These are phyloP conservation scores for Stramonita haemastoma DNA, from an alignment of 2,888 invertebrate genomes.

Conservation along the genomic window DNA sequence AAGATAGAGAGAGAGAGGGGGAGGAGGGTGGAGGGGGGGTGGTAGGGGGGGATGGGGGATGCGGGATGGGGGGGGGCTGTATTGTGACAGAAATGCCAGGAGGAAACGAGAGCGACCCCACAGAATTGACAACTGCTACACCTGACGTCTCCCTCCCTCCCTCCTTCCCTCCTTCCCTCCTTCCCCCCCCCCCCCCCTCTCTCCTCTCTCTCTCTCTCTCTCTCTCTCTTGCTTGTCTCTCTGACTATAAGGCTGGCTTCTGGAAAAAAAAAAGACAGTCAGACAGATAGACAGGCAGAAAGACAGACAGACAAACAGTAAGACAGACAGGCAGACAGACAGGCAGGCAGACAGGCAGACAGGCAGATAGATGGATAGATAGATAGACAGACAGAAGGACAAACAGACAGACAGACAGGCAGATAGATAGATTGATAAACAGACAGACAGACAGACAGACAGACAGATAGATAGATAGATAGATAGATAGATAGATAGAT, in stretches of 20 bases:
- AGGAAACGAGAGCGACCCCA: neutral
- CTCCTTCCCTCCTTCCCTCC: too few relatives aligned
- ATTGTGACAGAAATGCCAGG: too few relatives aligned
- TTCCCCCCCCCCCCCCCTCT: too few relatives aligned
- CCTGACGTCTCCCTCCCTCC: too few relatives aligned
- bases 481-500: neutral
- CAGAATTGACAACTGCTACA: neutral
- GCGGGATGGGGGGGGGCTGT: too few relatives aligned
- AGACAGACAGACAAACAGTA: neutral
- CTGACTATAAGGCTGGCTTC: neutral
- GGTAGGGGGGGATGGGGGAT: too few relatives aligned
- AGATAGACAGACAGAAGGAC: neutral
- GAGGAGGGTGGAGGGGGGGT: too few relatives aligned
- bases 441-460: neutral
- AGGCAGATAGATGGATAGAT: neutral
- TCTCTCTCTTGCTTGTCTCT: neutral
- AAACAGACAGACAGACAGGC: neutral
- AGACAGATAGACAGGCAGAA: neutral
- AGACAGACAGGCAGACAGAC: neutral
- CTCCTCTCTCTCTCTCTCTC: neutral
- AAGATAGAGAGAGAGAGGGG: too few relatives aligned
- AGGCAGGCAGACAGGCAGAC: too few relatives aligned
- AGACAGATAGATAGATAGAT: too few relatives aligned
- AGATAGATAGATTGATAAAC: neutral
- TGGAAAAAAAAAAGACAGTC: neutral